Percentiles rank a stretch among this genome's conserved stretches.
phyloP scores from a whole-genome alignment of 2,888 invertebrate genomes.

The Cremastinae sp. region DNA sequence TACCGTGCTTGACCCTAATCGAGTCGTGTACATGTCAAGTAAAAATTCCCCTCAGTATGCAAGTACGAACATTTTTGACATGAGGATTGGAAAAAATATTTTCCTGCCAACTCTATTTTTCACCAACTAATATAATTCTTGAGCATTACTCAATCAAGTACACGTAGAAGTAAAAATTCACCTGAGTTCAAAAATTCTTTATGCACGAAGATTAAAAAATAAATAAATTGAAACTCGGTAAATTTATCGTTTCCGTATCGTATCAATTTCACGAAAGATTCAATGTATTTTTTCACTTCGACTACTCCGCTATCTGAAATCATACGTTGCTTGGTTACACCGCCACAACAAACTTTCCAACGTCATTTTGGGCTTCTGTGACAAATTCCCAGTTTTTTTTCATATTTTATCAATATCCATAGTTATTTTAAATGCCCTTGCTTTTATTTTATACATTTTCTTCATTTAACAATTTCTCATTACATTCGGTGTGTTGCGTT shows the following conservation, averaged over 20 bases:
- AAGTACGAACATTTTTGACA: too few relatives aligned
- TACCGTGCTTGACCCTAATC: too few relatives aligned
- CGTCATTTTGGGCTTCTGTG: background rate
- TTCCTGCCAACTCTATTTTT: too few relatives aligned
- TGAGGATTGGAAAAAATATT: too few relatives aligned
- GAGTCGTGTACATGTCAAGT: too few relatives aligned
- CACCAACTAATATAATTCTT: too few relatives aligned
- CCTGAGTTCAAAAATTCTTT: background rate
- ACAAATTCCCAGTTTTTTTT: background rate
- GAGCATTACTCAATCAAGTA: background rate
- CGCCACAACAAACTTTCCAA: slow-evolving; percentile 55
- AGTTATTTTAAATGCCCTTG: too few relatives aligned
- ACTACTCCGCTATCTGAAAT: slow-evolving; percentile 5
- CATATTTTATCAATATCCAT: background rate
- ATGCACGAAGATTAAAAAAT: background rate
- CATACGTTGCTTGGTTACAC: slow-evolving; percentile 62
- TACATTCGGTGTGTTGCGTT: too few relatives aligned
- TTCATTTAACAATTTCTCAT: too few relatives aligned
- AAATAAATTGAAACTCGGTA: background rate
- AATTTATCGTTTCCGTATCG: slow-evolving; percentile 12
- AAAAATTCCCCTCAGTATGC: too few relatives aligned
- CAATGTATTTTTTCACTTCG: background rate
- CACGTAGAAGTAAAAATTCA: background rate
- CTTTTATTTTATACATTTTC: too few relatives aligned
- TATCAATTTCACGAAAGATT: slow-evolving; percentile 8